Evolutionary conservation across 2,888 invertebrate genomes (phyloP).

Genomic region (Rhaphigaster nebulosa): DNA sequence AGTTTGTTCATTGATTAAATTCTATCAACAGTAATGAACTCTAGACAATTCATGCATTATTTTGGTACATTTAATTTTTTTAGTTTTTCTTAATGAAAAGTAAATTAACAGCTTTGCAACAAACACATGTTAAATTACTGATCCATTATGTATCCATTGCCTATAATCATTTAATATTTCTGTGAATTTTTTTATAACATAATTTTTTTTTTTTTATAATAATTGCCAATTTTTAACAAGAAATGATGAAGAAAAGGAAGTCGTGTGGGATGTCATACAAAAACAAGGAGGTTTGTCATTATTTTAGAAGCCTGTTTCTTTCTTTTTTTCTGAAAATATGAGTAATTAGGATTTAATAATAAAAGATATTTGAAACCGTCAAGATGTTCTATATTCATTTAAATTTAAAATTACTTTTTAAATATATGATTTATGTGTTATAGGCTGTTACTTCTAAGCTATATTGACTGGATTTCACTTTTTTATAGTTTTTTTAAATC

Average conservation of each 20-base stretch:
- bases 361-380: background rate
- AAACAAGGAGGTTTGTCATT: background rate
- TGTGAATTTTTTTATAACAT: background rate
- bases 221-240: background rate
- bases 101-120: background rate
- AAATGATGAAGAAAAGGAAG: background rate
- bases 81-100: too few relatives aligned
- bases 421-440: too few relatives aligned
- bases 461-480: too few relatives aligned
- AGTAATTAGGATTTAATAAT: background rate
- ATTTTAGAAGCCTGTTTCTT: background rate
- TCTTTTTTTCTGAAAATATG: background rate
- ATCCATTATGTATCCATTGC: background rate
- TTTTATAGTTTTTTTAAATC: too few relatives aligned
- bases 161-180: background rate
- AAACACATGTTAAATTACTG: conserved; percentile 14
- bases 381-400: background rate
- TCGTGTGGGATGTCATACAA: background rate
- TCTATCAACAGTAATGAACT: too few relatives aligned
- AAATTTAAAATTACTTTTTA: background rate
- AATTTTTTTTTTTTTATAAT: background rate
- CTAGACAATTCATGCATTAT: too few relatives aligned
- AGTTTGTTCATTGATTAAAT: too few relatives aligned
- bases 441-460: too few relatives aligned
- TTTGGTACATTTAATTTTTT: too few relatives aligned